Percentiles rank a stretch among this genome's conserved stretches.
Conservation (phyloP, 1,140 invertebrate species). For the Sinonovacula constricta region DNA sequence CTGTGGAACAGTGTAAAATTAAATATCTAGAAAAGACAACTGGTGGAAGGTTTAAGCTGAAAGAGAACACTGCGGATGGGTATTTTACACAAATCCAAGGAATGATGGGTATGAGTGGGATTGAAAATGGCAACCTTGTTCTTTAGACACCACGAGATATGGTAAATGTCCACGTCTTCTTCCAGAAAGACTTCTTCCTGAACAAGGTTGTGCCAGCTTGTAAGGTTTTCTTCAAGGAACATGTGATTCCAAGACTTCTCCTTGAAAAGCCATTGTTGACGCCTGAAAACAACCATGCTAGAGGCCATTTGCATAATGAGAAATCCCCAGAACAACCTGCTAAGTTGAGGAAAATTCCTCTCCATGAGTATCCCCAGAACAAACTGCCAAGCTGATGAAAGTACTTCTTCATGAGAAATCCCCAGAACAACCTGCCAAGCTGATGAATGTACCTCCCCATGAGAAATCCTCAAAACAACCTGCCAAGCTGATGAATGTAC, state of each 20-base stretch:
- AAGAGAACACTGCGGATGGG: neutral
- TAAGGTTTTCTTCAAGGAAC: neutral
- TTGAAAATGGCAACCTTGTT: neutral
- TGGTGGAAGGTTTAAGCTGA: neutral
- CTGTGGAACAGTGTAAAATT: neutral
- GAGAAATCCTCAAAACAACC: too few species aligned
- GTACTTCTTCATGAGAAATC: too few species aligned
- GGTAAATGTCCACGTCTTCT: neutral
- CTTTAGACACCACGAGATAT: conserved; percentile 1
- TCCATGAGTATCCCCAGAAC: neutral
- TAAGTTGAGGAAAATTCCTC: too few species aligned
- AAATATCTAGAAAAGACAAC: conserved; percentile 9
- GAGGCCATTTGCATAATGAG: too few species aligned
- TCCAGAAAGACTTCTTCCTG: conserved; percentile 8
- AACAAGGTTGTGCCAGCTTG: neutral
- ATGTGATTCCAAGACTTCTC: neutral
- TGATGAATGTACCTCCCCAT: too few species aligned
- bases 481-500: too few species aligned
- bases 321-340: too few species aligned
- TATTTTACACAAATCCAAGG: conserved; percentile 15
- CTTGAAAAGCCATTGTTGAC: too few species aligned
- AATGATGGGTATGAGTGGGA: neutral
- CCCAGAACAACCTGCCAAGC: too few species aligned
- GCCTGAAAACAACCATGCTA: too few species aligned
- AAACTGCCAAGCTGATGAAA: neutral